Conservation (phyloP, 1,140 invertebrate genomes). For the Paramacrobiotus metropolitanus region DNA sequence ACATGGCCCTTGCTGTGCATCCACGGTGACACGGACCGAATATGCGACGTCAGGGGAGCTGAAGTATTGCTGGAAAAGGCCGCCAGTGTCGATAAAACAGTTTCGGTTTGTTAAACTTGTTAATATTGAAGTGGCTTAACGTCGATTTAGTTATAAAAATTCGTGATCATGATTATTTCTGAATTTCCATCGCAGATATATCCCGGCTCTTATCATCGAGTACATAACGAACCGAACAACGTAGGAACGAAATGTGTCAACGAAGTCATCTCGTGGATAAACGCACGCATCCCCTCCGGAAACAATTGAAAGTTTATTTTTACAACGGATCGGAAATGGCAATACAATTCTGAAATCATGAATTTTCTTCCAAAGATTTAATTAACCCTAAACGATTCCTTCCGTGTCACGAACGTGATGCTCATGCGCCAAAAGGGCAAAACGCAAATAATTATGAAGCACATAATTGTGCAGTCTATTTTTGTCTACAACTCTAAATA, state of each 20-base stretch:
- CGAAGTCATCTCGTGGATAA: background rate
- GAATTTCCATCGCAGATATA: background rate
- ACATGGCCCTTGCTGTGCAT: constrained; percentile 15
- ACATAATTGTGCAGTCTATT: too few relatives aligned
- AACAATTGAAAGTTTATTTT: too few relatives aligned
- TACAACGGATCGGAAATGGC: too few relatives aligned
- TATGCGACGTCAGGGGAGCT: constrained; percentile 14
- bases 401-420: too few relatives aligned
- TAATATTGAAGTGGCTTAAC: background rate
- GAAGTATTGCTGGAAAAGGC: constrained; percentile 14
- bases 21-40: constrained; percentile 17
- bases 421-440: too few relatives aligned
- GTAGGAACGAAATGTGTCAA: background rate
- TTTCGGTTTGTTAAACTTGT: constrained; percentile 15
- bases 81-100: constrained; percentile 16
- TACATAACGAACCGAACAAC: background rate
- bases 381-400: too few relatives aligned
- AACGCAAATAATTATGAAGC: too few relatives aligned
- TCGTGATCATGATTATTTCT: background rate
- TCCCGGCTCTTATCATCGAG: background rate
- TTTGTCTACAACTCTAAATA: too few relatives aligned
- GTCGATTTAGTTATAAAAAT: background rate
- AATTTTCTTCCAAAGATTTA: too few relatives aligned
- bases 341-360: too few relatives aligned
- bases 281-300: too few relatives aligned